Conservation (phyloP, 2,888 invertebrate genomes). For the Hydroisotoma schaefferi region DNA sequence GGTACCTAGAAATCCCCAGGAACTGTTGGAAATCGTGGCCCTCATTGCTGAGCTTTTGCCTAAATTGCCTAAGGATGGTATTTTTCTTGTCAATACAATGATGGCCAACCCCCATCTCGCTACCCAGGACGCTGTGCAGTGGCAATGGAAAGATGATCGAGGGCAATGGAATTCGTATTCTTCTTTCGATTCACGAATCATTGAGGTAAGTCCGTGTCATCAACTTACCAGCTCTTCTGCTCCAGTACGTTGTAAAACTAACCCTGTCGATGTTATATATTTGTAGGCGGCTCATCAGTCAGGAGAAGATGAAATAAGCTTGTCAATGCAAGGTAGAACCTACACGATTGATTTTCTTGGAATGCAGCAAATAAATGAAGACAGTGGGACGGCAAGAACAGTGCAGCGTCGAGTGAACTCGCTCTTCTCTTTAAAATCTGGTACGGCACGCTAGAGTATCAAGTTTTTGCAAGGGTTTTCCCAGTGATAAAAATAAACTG, state of each 20-base stretch:
- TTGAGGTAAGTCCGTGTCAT: slow-evolving; percentile 63
- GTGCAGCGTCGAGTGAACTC: slow-evolving; percentile 69
- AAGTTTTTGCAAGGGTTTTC: neutral
- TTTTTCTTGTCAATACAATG: slow-evolving; percentile 88
- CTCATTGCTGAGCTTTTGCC: slow-evolving; percentile 97
- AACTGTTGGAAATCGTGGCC: slow-evolving; percentile 94
- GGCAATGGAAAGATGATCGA: slow-evolving; percentile 97
- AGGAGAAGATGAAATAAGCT: slow-evolving; percentile 91
- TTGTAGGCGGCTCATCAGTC: slow-evolving; percentile 75
- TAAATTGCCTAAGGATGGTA: slow-evolving; percentile 87
- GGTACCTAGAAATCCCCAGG: slow-evolving; percentile 87
- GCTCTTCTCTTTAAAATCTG: slow-evolving; percentile 40
- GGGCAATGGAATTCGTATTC: slow-evolving; percentile 88
- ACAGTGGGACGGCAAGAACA: slow-evolving; percentile 88
- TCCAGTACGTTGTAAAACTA: too few relatives aligned
- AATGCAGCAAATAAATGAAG: slow-evolving; percentile 98
- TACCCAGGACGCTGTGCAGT: slow-evolving; percentile 68
- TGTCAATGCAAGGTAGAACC: slow-evolving; percentile 85
- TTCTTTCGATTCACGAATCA: slow-evolving; percentile 85
- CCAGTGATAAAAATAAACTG: neutral
- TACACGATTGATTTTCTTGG: slow-evolving; percentile 95
- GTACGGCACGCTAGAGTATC: too few relatives aligned
- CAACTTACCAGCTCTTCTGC: neutral
- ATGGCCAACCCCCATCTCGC: slow-evolving; percentile 46
- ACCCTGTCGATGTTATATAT: too few relatives aligned